Conservation (phyloP, 1,140 invertebrate species). For the Drosophila nigromelanica region DNA sequence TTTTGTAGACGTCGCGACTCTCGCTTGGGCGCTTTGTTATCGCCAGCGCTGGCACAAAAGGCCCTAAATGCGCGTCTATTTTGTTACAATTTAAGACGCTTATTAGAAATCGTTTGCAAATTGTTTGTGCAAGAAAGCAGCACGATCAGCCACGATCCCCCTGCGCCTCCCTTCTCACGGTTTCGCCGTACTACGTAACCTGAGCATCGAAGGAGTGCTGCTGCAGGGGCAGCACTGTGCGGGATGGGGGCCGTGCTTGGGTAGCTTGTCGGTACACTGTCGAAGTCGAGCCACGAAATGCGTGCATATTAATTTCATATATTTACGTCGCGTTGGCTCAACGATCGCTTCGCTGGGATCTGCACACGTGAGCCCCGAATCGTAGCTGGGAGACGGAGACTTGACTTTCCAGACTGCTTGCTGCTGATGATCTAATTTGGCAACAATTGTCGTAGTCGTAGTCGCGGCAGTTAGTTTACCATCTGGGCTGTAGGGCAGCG, state of each 20-base stretch:
- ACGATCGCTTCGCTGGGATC: slow-evolving; percentile 45
- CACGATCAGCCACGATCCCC: slow-evolving; percentile 47
- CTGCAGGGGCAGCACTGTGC: neutral
- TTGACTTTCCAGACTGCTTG: slow-evolving; percentile 48
- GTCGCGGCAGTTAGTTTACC: slow-evolving; percentile 49
- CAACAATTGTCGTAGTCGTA: slow-evolving; percentile 81
- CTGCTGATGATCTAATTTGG: slow-evolving; percentile 83
- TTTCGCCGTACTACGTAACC: slow-evolving; percentile 10
- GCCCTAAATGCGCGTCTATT: slow-evolving; percentile 81
- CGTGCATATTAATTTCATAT: slow-evolving; percentile 80
- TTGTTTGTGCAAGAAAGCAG: slow-evolving; percentile 76
- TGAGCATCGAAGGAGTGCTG: slow-evolving; percentile 10
- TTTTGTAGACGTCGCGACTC: slow-evolving; percentile 10
- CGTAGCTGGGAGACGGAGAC: slow-evolving; percentile 24
- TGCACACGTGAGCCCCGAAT: slow-evolving; percentile 48
- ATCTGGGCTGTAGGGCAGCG: slow-evolving; percentile 6
- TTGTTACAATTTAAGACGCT: slow-evolving; percentile 82
- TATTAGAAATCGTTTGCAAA: slow-evolving; percentile 82
- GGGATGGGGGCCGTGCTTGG: too few relatives aligned
- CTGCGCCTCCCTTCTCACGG: neutral
- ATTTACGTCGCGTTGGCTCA: slow-evolving; percentile 54
- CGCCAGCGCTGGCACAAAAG: slow-evolving; percentile 60
- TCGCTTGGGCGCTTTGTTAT: slow-evolving; percentile 58
- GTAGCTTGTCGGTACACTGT: slow-evolving; percentile 19
- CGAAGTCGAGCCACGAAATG: slow-evolving; percentile 69